Evolutionary conservation across 2,113 vertebrate species (phyloP).

Genomic region (Talpa occidentalis): DNA sequence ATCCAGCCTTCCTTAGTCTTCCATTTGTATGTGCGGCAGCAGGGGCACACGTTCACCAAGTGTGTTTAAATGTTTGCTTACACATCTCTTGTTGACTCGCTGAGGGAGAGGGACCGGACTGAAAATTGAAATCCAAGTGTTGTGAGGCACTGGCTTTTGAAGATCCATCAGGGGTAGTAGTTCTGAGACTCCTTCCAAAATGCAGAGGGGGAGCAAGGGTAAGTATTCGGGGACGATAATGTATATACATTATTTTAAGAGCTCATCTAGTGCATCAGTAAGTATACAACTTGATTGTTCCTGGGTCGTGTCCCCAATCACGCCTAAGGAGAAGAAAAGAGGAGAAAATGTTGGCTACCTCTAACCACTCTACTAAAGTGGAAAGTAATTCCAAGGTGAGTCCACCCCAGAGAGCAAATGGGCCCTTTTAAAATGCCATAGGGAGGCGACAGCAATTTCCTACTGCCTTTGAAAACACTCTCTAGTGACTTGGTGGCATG

Average conservation of each 20-base stretch:
- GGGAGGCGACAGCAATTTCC: constrained; percentile 39
- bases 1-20: background rate
- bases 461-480: constrained; percentile 35
- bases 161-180: background rate
- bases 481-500: background rate
- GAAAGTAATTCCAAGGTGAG: constrained; percentile 53
- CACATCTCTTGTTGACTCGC: background rate
- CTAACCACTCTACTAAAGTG: constrained; percentile 47
- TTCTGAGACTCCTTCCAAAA: constrained; percentile 9
- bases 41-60: background rate
- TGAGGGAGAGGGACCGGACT: background rate
- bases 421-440: constrained; percentile 9
- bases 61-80: background rate
- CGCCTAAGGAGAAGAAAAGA: background rate
- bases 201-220: background rate
- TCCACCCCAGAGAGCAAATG: constrained; percentile 45
- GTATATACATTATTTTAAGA: constrained; percentile 28
- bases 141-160: constrained; percentile 15
- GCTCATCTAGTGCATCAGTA: background rate
- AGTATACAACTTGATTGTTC: background rate
- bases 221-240: background rate
- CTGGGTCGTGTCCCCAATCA: constrained; percentile 7
- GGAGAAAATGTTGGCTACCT: constrained; percentile 39
- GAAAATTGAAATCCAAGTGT: constrained; percentile 1
- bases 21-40: background rate